Base-by-base conservation (phyloP, 1,140 invertebrate species). In the Nebria ingens region DNA sequence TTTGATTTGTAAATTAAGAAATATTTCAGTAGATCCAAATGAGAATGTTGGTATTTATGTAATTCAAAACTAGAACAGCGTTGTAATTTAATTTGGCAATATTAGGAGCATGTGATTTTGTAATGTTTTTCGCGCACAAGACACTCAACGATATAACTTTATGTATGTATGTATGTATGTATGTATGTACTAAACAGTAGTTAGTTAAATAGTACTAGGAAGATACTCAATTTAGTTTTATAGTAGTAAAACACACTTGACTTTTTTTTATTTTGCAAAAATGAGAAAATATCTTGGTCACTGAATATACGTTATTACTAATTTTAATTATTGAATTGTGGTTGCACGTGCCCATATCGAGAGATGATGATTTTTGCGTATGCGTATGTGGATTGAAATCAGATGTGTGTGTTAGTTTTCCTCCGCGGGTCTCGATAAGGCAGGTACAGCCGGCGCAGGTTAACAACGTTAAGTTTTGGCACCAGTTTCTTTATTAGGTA, bases 401-500 rank as follows among this genome's bases (percentile, higher is more conserved):
- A n/a, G n/a, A n/a, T n/a, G n/a, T n/a, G n/a, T n/a, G n/a, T n/a
- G n/a, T n/a, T n/a, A n/a, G n/a, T n/a, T n/a, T n/a, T n/a, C n/a
- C n/a, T n/a, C n/a, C n/a, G n/a, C n/a, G n/a, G n/a, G n/a, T 45
- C 40, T 45, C 6, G 40, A 17, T 17, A 17, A 17, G 40, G 17
- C 6, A 17, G 9, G 40, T 45, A 17, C 40, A 17, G 3, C 6
- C 40, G 40, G 3, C 9, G 25, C 40, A 45, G 40, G 17, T 65
- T 66, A 68, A 64, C 65, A 68, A 68, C 66, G 64, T 65, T 64
- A 55, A 54, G 56, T 59, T 45, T 66, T 68, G 65, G 65, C 65
- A 66, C 65, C 64, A 63, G 64, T 63, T 62, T 66, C 17, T 29
- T 29, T 29, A 6, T 13, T 6, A 29, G 4, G 4, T 29, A 6